These are phyloP conservation scores for Sogatella furcifera DNA, from an alignment of 1,140 invertebrate genomes.

Conservation along the genomic window DNA sequence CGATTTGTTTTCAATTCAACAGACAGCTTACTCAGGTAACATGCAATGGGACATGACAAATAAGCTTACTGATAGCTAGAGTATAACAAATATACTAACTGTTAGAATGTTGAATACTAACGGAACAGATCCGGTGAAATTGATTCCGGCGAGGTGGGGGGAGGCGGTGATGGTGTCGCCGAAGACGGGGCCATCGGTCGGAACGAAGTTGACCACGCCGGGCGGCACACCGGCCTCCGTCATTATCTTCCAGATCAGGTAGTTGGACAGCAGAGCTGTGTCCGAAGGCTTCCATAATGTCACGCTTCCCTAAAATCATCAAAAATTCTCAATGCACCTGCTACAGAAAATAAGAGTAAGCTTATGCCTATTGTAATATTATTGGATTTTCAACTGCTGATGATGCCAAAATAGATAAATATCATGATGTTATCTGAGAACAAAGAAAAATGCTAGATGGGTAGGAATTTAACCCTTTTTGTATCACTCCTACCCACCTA, in stretches of 20 bases:
- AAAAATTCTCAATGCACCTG: neutral
- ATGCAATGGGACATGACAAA: too few relatives aligned
- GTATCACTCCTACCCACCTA: too few relatives aligned
- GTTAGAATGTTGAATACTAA: conserved; percentile 35
- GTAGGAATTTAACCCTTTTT: too few relatives aligned
- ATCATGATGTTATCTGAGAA: too few relatives aligned
- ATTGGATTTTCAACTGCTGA: too few relatives aligned
- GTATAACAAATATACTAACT: neutral
- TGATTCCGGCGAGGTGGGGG: conserved; percentile 81
- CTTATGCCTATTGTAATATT: too few relatives aligned
- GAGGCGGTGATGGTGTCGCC: conserved; percentile 83
- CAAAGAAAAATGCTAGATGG: too few relatives aligned
- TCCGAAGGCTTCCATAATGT: conserved; percentile 99
- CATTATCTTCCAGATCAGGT: conserved; percentile 86
- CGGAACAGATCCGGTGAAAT: conserved; percentile 95
- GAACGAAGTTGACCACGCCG: conserved; percentile 96
- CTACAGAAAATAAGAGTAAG: too few relatives aligned
- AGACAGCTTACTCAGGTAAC: too few relatives aligned
- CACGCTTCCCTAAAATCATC: conserved; percentile 63
- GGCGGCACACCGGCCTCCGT: conserved; percentile 86
- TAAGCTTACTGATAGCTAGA: neutral
- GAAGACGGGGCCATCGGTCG: conserved; percentile 89
- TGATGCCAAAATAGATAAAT: too few relatives aligned
- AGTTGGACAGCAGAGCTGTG: conserved; percentile 93
- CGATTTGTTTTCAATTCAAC: too few relatives aligned